These are phyloP conservation scores for Coilia nasus DNA, from an alignment of 2,797 vertebrate species.

Conservation along the genomic window DNA sequence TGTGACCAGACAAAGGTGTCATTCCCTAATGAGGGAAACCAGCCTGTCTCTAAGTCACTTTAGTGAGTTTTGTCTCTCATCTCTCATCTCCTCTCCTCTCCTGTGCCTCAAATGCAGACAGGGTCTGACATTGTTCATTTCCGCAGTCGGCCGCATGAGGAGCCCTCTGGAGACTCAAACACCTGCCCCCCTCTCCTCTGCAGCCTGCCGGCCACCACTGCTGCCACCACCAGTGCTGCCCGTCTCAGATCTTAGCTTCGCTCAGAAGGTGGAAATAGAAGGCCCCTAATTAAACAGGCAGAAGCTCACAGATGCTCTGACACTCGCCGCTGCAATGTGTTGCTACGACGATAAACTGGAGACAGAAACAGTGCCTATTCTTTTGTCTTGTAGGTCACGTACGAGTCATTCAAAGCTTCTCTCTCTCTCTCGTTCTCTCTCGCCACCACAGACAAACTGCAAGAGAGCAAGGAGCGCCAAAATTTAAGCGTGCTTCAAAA, in stretches of 20 bases:
- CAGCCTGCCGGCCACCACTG: not conserved
- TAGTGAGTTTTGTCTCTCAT: not conserved
- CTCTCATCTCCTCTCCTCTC: not conserved
- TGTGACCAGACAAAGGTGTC: not conserved
- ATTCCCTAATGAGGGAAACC: conserved; percentile 5
- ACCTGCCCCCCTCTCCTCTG: conserved; percentile 31
- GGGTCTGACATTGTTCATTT: not conserved
- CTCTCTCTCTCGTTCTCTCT: not conserved
- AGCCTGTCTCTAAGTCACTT: not conserved
- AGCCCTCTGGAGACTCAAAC: conserved; percentile 16
- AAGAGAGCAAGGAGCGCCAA: not conserved
- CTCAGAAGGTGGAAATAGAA: not conserved
- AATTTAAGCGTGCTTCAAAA: conserved; percentile 10
- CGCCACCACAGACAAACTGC: not conserved
- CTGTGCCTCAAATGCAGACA: not conserved
- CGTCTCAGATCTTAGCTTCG: not conserved
- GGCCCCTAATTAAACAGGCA: conserved; percentile 50
- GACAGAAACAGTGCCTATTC: not conserved
- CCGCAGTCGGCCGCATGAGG: not conserved
- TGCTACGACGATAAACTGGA: conserved; percentile 20
- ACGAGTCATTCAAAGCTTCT: conserved; percentile 5
- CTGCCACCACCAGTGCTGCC: not conserved
- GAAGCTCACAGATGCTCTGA: conserved; percentile 20
- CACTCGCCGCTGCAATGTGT: conserved; percentile 26
- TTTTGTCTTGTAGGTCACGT: conserved; percentile 16